These are phyloP conservation scores for Emydocephalus ijimae DNA, from an alignment of 2,113 vertebrate genomes.

Conservation along the genomic window DNA sequence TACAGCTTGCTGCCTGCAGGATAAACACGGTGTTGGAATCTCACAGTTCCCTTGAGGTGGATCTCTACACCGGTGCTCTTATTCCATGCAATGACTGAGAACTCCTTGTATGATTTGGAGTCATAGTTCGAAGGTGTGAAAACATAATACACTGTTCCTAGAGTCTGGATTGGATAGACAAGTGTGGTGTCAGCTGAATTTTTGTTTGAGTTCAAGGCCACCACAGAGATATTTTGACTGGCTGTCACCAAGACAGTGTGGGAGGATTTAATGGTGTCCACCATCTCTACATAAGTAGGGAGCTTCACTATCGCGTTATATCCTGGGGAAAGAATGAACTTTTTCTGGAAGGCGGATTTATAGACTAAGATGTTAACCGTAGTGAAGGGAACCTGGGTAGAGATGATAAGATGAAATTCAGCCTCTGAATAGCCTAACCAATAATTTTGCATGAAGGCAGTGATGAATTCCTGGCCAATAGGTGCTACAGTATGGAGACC, in stretches of 20 bases:
- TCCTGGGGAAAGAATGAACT: conserved; percentile 46
- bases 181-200: conserved; percentile 66
- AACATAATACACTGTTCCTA: conserved; percentile 75
- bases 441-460: conserved; percentile 75
- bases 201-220: conserved; percentile 65
- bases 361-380: conserved; percentile 63
- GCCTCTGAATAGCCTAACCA: background rate
- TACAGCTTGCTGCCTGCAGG: conserved; percentile 29
- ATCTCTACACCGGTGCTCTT: conserved; percentile 59
- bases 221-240: conserved; percentile 62
- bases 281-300: conserved; percentile 61
- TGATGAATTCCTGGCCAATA: conserved; percentile 70
- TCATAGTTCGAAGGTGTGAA: conserved; percentile 60
- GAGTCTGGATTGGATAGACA: conserved; percentile 61
- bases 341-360: conserved; percentile 47
- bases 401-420: conserved; percentile 59
- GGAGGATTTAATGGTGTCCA: conserved; percentile 25
- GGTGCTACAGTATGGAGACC: conserved; percentile 45
- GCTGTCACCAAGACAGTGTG: conserved; percentile 63
- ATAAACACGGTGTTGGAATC: conserved; percentile 53
- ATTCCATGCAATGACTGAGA: conserved; percentile 71
- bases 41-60: conserved; percentile 38
- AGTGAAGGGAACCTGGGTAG: conserved; percentile 53
- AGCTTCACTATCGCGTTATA: conserved; percentile 49
- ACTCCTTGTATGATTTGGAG: conserved; percentile 60